These are phyloP conservation scores for Hemistola chrysoprasaria DNA, from an alignment of 2,888 invertebrate genomes.

Conservation along the genomic window DNA sequence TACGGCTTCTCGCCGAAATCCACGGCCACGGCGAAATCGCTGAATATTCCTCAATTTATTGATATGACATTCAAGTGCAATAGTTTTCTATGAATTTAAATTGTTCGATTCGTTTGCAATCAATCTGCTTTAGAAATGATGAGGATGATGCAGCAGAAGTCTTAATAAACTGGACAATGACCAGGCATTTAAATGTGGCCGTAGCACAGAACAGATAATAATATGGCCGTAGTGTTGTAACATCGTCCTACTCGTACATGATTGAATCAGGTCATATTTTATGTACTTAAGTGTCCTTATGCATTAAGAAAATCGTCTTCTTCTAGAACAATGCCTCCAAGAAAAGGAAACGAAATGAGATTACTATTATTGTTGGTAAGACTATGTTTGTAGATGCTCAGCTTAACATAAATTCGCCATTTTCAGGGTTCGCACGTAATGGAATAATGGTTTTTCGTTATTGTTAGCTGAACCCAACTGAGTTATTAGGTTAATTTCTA, in stretches of 20 bases:
- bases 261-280: slow-evolving; percentile 51
- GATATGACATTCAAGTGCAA: slow-evolving; percentile 12
- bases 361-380: slow-evolving; percentile 5
- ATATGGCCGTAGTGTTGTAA: slow-evolving; percentile 37
- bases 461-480: not conserved
- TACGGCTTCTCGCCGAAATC: too few species aligned
- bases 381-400: slow-evolving; percentile 2
- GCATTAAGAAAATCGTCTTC: slow-evolving; percentile 47
- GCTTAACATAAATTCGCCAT: slow-evolving; percentile 12
- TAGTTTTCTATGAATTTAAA: slow-evolving; percentile 14
- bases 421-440: slow-evolving; percentile 7
- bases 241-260: slow-evolving; percentile 44
- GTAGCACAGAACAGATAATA: slow-evolving; percentile 27
- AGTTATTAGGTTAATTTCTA: slow-evolving; percentile 1
- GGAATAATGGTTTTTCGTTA: slow-evolving; percentile 4
- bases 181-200: too few species aligned
- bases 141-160: slow-evolving; percentile 14
- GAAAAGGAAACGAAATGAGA: slow-evolving; percentile 26
- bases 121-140: slow-evolving; percentile 17
- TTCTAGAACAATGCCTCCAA: slow-evolving; percentile 38
- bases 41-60: not conserved
- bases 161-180: slow-evolving; percentile 16
- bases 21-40: too few species aligned
- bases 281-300: slow-evolving; percentile 25
- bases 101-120: slow-evolving; percentile 7